Evolutionary conservation across 2,888 invertebrate species (phyloP).

Genomic region (Clistopyga incitator): DNA sequence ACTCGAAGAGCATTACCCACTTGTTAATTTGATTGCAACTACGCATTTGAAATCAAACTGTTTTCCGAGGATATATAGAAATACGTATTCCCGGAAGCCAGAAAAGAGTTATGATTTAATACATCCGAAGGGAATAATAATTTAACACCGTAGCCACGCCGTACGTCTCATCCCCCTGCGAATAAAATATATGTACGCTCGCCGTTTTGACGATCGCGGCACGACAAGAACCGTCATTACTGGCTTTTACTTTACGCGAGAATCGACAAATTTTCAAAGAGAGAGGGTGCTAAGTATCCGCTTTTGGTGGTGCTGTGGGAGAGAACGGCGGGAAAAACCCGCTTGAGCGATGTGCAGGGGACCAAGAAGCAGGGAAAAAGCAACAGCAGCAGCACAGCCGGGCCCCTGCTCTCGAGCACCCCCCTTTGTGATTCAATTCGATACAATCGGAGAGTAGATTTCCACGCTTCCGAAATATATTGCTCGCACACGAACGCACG

Average conservation of each 20-base stretch:
- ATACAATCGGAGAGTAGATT: slow-evolving; percentile 78
- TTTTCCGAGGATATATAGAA: too few species aligned
- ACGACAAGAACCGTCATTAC: slow-evolving; percentile 66
- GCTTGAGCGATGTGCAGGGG: slow-evolving; percentile 49
- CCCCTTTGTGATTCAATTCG: slow-evolving; percentile 77
- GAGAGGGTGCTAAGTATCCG: slow-evolving; percentile 63
- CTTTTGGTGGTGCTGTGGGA: slow-evolving; percentile 34
- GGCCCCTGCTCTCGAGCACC: slow-evolving; percentile 58
- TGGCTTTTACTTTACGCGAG: slow-evolving; percentile 66
- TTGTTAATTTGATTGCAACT: too few species aligned
- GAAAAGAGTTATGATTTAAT: background rate
- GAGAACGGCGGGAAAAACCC: slow-evolving; percentile 44
- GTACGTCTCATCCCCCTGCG: background rate
- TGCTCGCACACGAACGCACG: slow-evolving; percentile 69
- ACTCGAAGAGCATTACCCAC: too few species aligned
- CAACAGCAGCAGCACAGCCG: slow-evolving; percentile 41
- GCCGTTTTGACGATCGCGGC: slow-evolving; percentile 46
- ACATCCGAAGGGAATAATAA: background rate
- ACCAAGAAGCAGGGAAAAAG: slow-evolving; percentile 59
- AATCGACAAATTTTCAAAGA: slow-evolving; percentile 73
- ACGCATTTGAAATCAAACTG: too few species aligned
- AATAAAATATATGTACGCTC: slow-evolving; percentile 56
- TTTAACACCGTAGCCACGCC: background rate
- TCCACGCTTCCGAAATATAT: slow-evolving; percentile 76
- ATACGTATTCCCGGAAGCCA: too few species aligned